A percentile compares a stretch with the other conserved stretches of the same genome.
Evolutionary conservation across 2,113 vertebrate genomes (phyloP).

Genomic region (Heteronetta atricapilla): DNA sequence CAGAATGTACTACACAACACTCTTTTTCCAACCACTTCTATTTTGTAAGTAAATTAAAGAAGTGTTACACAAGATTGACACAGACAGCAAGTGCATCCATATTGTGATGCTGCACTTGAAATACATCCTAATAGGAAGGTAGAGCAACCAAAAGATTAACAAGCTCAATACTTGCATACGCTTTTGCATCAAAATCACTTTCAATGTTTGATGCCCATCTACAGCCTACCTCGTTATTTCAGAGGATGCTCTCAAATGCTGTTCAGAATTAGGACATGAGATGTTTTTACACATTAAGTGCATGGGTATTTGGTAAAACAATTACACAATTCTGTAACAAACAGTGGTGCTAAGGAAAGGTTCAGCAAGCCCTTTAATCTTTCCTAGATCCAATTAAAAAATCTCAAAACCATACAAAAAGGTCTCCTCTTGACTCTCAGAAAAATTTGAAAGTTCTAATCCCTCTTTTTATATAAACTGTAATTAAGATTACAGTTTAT

Average conservation of each 20-base stretch:
- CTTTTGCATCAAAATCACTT: neutral
- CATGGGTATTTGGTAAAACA: neutral
- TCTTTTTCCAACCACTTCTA: neutral
- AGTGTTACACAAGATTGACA: neutral
- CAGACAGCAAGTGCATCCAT: neutral
- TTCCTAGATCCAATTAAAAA: neutral
- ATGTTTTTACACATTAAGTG: neutral
- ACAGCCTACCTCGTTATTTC: neutral
- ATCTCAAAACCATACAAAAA: neutral
- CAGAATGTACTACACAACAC: neutral
- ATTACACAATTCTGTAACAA: neutral
- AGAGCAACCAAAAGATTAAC: neutral
- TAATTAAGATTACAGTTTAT: slow-evolving; percentile 69
- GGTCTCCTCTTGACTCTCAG: neutral
- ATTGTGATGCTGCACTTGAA: rapidly evolving
- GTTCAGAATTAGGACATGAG: neutral
- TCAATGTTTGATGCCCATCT: neutral
- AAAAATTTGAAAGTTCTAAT: neutral
- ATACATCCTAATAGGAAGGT: neutral
- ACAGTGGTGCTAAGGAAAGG: neutral
- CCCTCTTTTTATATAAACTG: neutral
- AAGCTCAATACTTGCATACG: neutral
- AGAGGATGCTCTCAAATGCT: neutral
- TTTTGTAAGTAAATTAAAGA: neutral
- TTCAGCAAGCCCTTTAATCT: neutral